Base-by-base conservation (phyloP, 1,140 invertebrate species). In the Temnothorax nylanderi region DNA sequence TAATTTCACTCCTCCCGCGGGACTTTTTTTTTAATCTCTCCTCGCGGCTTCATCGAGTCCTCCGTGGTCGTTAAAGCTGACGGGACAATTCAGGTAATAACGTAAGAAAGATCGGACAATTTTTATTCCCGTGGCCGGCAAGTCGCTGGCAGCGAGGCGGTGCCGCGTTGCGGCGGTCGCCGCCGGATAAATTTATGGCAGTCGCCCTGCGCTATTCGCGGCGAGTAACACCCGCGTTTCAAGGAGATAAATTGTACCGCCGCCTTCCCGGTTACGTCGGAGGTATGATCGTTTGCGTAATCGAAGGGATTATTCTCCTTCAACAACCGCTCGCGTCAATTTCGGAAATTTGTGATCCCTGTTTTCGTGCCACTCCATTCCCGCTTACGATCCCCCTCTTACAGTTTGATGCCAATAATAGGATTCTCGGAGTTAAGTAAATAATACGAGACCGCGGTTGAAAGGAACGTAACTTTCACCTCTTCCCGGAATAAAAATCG, bases 51-150 rank as follows among this genome's bases (percentile, higher is more conserved):
- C 32, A 51, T 62, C 85, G 41, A 62, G 88, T 85, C 18, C 60
- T 81, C 44, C 49, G 37, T 56, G 67, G 72, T 88, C 86, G 86
- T 89, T 90, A 90, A 90, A 90, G 89, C 67, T 64, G 89, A 89
- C 86, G 85, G 77, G 51, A 87, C 80, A 78, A 87, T 90, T 86
- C 85, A 60, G 26, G 54, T 62, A 75, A 84, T 84, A 84, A 84
- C 82, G 72, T 44, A 67, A 85, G 74, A 78, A 67, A 65, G 49
- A 78, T 85, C 74, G 82, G 58, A 85, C 82, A 78, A 85, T 85
- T 85, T 85, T 85, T 85, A 85, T 85, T 44, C 82, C 34, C 74
- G 49, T 8, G 49, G 74, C 21, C 49, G 58, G 26, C 21, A 76
- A 77, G 72, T 41, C 82, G 82, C 64, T 26, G 41, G 58, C 18